Base-by-base conservation (phyloP, 1,140 invertebrate species). In the Trichonephila clavata region DNA sequence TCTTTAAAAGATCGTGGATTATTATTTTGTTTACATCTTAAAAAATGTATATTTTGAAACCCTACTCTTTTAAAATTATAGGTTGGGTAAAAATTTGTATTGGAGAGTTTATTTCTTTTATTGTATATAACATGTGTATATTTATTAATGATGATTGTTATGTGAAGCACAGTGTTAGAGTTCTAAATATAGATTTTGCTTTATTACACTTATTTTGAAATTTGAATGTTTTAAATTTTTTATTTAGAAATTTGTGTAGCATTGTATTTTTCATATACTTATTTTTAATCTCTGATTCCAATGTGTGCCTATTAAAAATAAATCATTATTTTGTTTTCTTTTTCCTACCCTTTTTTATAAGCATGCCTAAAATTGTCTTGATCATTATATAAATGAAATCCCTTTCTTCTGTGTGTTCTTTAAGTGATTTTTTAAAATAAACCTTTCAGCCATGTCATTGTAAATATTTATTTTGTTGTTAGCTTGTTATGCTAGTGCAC, bases 401-500 rank as follows among this genome's bases (percentile, higher is more conserved):
- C 83, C 50, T 59, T 13, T 83, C 24, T 71, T 77, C 21, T 59
- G 83, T 84, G 50, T 86, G 14, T 86, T 86, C n/a, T 86, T n/a
- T 87, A 63, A 87, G 21, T 87, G 24, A 57, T 27, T 87, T 87
- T 84, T 84, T 63, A 39, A 18, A 39, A 39, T 8, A 13, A 18
- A 87, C 92, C 92, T 93, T 92, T 93, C 92, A 93, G 92, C 92
- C 92, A 93, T 93, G 84, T 57, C 24, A 80, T 61, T 92, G 39
- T 92, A 57, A 63, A 50, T 81, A 91, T 92, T 92, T 63, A 92
- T 93, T 89, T 88, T 86, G 84, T 92, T 91, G 50, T 88, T 61
- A 94, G 93, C 93, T 94, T 94, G 86, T 89, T 94, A 65, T 94
- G 93, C 87, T 94, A 94, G 93, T 94, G 93, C 93, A 94, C 93